phyloP scores from a whole-genome alignment of 1,140 invertebrate genomes.

The Micrasema minimum region DNA sequence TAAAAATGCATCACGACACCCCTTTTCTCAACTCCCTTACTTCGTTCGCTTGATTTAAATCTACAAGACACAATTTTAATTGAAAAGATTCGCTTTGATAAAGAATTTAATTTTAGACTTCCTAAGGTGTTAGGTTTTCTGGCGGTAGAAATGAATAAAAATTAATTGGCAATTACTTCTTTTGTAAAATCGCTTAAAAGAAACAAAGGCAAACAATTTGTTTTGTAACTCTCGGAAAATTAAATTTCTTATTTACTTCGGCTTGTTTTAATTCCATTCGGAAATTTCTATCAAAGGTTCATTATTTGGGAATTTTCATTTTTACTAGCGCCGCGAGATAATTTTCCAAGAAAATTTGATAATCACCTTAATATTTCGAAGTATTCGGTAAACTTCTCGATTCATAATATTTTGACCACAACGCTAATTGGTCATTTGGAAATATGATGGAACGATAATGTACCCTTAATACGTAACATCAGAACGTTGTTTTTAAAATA shows the following conservation, averaged over 20 bases:
- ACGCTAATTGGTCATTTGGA: no score
- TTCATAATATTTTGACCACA: no score
- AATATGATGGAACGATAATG: no score
- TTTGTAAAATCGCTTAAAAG: slow-evolving; percentile 25
- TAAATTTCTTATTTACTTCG: slow-evolving; percentile 20
- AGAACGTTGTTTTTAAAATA: no score
- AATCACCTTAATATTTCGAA: no score
- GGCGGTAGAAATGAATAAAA: slow-evolving; percentile 25
- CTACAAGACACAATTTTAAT: slow-evolving; percentile 21
- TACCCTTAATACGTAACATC: no score
- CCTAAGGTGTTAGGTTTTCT: slow-evolving; percentile 14
- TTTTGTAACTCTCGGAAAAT: slow-evolving; percentile 26
- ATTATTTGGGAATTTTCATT: no score
- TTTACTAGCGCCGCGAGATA: no score
- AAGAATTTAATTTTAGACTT: slow-evolving; percentile 11
- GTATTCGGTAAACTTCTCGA: no score
- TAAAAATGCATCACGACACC: slow-evolving; percentile 12
- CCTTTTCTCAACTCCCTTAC: not conserved
- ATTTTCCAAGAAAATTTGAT: no score
- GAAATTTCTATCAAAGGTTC: not conserved
- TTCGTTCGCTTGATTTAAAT: not conserved
- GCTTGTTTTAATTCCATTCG: slow-evolving; percentile 1
- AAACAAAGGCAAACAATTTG: slow-evolving; percentile 20
- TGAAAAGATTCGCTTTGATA: slow-evolving; percentile 25
- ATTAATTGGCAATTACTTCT: slow-evolving; percentile 30